Evolutionary conservation across 2,113 vertebrate genomes (phyloP), one percentile per base, ranked within the genome.

Genomic region (Chitala chitala): DNA sequence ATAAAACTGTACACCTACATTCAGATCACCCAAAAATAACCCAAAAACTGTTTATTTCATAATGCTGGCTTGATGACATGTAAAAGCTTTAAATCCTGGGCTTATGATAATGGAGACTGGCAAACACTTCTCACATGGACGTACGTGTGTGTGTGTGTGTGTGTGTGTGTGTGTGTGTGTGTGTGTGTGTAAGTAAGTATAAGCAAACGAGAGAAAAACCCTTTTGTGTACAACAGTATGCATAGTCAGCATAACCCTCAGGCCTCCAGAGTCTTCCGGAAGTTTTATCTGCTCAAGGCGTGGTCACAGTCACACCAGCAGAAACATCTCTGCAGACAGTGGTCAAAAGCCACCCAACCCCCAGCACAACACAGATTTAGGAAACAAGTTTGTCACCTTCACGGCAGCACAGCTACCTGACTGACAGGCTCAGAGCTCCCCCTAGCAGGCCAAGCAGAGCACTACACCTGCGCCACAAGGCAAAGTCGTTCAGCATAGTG

Each of bases 351-450:
- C 71, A 71, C 77, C 78, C 82, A 78, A 75, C 70, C 76, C 81
- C 50, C 55, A 56, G 58, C 74, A 68, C 77, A 78, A 78, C 79
- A 76, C 61, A 80, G 77, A 76, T 71, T 82, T 85, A 84, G 65
- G 75, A 84, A 79, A 79, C 78, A 71, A 80, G 80, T 79, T 78
- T 77, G 71, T 73, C 71, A 70, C 51, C 76, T 77, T 72, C 75
- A 69, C 48, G 69, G 68, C 70, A 44, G 55, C 75, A 75, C 29
- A 22, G 59, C 64, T 66, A 72, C 75, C n/a, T 77, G 64, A 78
- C 78, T 78, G 79, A 81, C 82, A 87, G 88, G 84, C 88, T 88
- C 81, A 87, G 87, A 89, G 89, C 89, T 86, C 90, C 89, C 89
- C 86, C 89, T 91, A 90, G 89, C 89, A 87, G 82, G 79, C 78